Evolutionary conservation across 2,797 vertebrate species (phyloP).

Genomic region (Somateria mollissima): DNA sequence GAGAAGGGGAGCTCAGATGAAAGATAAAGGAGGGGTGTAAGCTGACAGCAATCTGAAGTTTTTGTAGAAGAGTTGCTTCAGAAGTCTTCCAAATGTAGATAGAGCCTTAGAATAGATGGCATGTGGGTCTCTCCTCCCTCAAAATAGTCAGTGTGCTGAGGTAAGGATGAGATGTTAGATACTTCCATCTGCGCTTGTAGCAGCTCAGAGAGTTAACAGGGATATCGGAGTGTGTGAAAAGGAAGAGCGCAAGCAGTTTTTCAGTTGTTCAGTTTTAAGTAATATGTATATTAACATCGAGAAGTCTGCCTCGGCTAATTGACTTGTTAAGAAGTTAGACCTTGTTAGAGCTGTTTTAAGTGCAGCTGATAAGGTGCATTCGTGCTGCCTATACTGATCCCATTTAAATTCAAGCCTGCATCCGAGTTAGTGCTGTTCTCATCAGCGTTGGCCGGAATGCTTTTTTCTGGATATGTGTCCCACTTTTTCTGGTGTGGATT

Average conservation of each 20-base stretch:
- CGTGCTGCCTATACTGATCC: fast-evolving
- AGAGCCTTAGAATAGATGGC: slow-evolving; percentile 21
- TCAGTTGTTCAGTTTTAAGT: not conserved
- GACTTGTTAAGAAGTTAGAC: not conserved
- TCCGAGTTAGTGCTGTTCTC: not conserved
- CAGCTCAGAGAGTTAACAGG: not conserved
- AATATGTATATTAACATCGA: not conserved
- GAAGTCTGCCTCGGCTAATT: not conserved
- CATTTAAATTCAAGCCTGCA: not conserved
- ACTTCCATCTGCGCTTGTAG: not conserved
- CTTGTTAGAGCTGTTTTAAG: not conserved
- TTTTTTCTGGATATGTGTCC: not conserved
- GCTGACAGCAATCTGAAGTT: not conserved
- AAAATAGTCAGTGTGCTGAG: not conserved
- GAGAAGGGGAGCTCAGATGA: not conserved
- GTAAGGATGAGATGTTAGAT: slow-evolving; percentile 12
- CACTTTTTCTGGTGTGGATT: not conserved
- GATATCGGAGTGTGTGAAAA: not conserved
- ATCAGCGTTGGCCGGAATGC: not conserved
- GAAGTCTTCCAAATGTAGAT: slow-evolving; percentile 16
- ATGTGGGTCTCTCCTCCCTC: slow-evolving; percentile 2
- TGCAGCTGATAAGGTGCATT: not conserved
- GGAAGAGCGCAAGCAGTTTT: not conserved
- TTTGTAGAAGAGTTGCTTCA: slow-evolving; percentile 2
- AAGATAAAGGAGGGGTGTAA: not conserved